A percentile compares a stretch with the other conserved stretches of the same genome.
Evolutionary conservation across 2,113 vertebrate species (phyloP).

Genomic region (Ciconia boyciana): DNA sequence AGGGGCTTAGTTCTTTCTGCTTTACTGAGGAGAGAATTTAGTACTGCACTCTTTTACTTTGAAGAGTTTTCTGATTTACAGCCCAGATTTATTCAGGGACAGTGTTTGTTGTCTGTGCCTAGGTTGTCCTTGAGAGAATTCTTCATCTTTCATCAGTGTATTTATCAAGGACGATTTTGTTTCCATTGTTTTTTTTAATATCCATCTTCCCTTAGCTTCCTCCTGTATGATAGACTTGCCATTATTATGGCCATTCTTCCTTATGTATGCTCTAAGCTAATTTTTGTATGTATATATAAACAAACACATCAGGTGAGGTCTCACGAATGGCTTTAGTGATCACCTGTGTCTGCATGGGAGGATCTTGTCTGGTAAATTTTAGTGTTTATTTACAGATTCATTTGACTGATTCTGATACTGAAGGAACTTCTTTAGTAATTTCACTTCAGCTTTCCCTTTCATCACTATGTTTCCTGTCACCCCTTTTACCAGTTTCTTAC

Average conservation of each 20-base stretch:
- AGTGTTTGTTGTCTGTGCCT: background rate
- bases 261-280: background rate
- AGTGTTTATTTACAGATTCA: background rate
- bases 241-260: background rate
- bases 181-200: background rate
- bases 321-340: background rate
- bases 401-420: background rate
- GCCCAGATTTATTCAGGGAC: background rate
- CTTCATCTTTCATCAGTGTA: background rate
- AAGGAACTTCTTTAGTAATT: background rate
- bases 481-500: background rate
- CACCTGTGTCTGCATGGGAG: background rate
- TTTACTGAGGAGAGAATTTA: background rate
- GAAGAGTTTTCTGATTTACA: background rate
- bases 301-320: background rate
- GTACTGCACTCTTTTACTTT: background rate
- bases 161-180: background rate
- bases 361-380: background rate
- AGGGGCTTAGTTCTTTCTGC: background rate
- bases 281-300: background rate
- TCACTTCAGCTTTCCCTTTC: background rate
- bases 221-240: background rate
- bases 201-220: background rate
- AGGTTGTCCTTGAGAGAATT: background rate
- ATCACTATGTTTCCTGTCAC: background rate